Conservation (phyloP, 1,140 invertebrate genomes). For the Camponotus vicinus region DNA sequence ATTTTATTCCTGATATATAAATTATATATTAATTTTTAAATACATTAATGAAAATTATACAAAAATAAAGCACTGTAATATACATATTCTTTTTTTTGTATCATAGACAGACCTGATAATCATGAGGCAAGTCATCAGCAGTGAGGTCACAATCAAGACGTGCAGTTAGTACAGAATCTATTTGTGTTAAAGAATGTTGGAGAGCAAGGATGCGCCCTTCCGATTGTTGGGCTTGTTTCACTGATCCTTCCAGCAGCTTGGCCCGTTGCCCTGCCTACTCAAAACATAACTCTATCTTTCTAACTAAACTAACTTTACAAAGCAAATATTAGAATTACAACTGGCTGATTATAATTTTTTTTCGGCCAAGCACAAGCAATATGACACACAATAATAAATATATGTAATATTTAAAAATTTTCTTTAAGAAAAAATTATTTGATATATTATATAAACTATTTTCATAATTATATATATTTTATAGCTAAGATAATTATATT, state of each 20-base stretch:
- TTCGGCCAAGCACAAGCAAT: background rate
- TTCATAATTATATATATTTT: constrained; percentile 7
- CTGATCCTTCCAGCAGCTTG: constrained; percentile 91
- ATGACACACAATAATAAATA: background rate
- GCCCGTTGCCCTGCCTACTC: constrained; percentile 90
- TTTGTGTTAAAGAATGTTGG: constrained; percentile 92
- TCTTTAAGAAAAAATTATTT: background rate
- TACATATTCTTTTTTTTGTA: constrained; percentile 10
- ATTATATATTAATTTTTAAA: background rate
- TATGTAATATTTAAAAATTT: background rate
- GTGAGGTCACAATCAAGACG: constrained; percentile 93
- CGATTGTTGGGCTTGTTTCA: constrained; percentile 92
- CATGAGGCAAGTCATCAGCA: constrained; percentile 93
- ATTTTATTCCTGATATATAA: too few relatives aligned
- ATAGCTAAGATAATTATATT: constrained; percentile 3
- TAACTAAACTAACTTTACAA: constrained; percentile 44
- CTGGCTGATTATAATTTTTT: constrained; percentile 1
- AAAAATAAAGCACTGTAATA: constrained; percentile 8
- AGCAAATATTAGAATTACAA: constrained; percentile 28
- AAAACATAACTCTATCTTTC: constrained; percentile 73
- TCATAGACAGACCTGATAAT: constrained; percentile 89
- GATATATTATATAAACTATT: background rate
- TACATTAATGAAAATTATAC: background rate
- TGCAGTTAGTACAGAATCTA: constrained; percentile 90
- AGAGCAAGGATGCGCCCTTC: constrained; percentile 92